phyloP scores from a whole-genome alignment of 2,113 vertebrate genomes.

The Illadopsis cleaveri region DNA sequence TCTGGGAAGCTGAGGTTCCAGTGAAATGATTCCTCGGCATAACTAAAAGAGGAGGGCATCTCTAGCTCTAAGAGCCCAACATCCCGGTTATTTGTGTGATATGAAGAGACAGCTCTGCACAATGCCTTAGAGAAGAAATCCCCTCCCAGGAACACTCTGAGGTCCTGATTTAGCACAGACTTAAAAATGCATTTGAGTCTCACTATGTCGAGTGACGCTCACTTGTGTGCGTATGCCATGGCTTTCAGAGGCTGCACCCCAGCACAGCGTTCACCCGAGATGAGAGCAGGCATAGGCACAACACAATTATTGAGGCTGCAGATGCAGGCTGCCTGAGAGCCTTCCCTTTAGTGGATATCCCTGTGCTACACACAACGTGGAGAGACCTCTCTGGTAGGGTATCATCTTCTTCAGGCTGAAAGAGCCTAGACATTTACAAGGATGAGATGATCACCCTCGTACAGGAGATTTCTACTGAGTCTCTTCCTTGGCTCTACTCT shows the following conservation, averaged over 20 bases:
- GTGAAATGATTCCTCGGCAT: neutral
- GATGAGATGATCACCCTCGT: neutral
- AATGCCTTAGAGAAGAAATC: constrained; percentile 38
- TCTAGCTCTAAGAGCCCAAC: constrained; percentile 23
- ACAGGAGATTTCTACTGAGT: neutral
- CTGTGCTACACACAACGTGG: neutral
- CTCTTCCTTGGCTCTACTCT: neutral
- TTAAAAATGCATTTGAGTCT: constrained; percentile 49
- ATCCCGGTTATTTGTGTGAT: constrained; percentile 25
- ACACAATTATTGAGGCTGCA: neutral
- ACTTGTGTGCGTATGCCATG: neutral
- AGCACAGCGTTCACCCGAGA: neutral
- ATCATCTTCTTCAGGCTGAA: neutral
- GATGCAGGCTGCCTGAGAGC: neutral
- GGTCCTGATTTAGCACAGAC: constrained; percentile 55
- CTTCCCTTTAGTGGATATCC: neutral
- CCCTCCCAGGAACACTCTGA: constrained; percentile 41
- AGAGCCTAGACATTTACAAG: neutral
- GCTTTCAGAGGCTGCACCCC: neutral
- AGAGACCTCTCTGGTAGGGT: neutral
- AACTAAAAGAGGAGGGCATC: constrained; percentile 3
- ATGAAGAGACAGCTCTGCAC: constrained; percentile 37
- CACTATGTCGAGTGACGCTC: neutral
- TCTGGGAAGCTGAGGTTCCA: neutral
- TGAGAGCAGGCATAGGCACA: neutral